Evolutionary conservation across 2,888 invertebrate genomes (phyloP), one percentile per base, ranked within the genome.

Genomic region (Allophyes oxyacanthae): DNA sequence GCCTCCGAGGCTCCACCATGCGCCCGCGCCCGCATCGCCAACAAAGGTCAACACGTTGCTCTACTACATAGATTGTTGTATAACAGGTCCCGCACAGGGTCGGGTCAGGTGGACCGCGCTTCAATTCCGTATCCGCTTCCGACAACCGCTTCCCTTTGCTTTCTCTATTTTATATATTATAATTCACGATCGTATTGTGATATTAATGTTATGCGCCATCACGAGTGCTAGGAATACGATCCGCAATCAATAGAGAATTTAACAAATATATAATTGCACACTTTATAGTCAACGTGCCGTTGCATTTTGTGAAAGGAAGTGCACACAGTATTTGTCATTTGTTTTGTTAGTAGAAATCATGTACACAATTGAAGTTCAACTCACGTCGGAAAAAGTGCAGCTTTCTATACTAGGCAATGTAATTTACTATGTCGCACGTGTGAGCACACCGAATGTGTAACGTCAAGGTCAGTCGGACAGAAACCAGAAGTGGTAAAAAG

Each of bases 51-150:
- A 81, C 87, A 60, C 77, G 85, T 87, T 80, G 77, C 78, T 82
- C 76, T 83, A 82, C 77, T 82, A 74, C 81, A 79, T 84, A 84
- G 87, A 90, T 87, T 81, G 89, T 90, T 86, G 86, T 83, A 86
- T 83, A 85, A 90, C 90, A 81, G 79, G 87, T 88, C 83, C 66
- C 75, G 74, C 75, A 76, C 90, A 90, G 90, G 91, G 92, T 88
- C 90, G 78, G 79, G 79, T 84, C 86, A 86, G 81, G 75, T 85
- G 80, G 78, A 81, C 77, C 57, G 66, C 64, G 64, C 56, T 65
- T 70, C 73, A 75, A 83, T 90, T 91, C 89, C 89, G 87, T 85
- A 80, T 92, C 90, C 91, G 91, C 91, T 91, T 93, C 91, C 90
- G 89, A 89, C 80, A 55, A 66, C 75, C 57, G 71, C 77, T 81